Evolutionary conservation across 2,888 invertebrate species (phyloP), one percentile per base, ranked within the genome.

Genomic region (Troilus luridus): DNA sequence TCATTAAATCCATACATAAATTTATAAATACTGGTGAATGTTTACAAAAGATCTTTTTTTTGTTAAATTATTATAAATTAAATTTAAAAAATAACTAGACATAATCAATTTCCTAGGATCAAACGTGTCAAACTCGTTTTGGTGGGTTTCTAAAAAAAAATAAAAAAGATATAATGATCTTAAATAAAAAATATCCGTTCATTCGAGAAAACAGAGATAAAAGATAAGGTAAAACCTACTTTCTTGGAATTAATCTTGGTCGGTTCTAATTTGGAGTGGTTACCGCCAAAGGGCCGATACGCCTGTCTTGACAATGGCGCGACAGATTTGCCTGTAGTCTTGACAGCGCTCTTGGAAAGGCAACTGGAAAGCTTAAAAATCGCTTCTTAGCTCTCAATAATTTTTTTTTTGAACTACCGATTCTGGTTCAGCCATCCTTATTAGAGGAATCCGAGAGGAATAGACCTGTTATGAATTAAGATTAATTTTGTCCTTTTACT

Each of bases 281-380:
- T 85, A 14, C 85, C 85, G 85, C 85, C 85, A 85, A 85, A 85
- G 85, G 85, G 21, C 85, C n/a, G 85, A 85, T 58, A 85, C 85
- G 85, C 85, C 56, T 85, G 56, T 85, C 85, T 85, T 85, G 85
- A 77, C 85, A 85, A 54, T 58, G 56, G 85, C n/a, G 21, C 56
- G 85, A 85, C 85, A 56, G 85, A 85, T 85, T 85, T 58, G 56
- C 85, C 54, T 56, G n/a, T 56, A 54, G 85, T 85, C 85, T 58
- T 85, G 85, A 85, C 85, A 85, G 85, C 85, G 41, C 72, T 27
- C 27, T 41, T 5, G 56, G 85, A 85, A 85, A 85, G 56, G 56
- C 56, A n/a, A n/a, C n/a, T n/a, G n/a, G n/a, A 56, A n/a, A 85
- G 72, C 72, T 77, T 77, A 77, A 77, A 12, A 67, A 11, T 24